Conservation (phyloP, 2,888 invertebrate genomes). For the Spisula solida region DNA sequence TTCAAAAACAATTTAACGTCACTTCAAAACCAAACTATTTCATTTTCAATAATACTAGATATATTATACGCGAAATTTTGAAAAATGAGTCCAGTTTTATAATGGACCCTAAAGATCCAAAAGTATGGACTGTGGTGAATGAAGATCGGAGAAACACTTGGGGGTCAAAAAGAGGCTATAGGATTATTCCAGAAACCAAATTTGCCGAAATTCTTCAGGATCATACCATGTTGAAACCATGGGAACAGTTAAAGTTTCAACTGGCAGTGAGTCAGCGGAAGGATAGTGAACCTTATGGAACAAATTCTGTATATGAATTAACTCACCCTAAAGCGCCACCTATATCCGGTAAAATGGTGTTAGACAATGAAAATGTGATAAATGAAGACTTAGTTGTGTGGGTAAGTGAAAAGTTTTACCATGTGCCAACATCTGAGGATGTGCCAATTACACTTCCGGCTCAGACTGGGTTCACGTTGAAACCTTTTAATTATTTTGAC, state of each 20-base stretch:
- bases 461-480: slow-evolving; percentile 63
- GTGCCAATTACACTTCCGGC: slow-evolving; percentile 69
- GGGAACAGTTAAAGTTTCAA: slow-evolving; percentile 66
- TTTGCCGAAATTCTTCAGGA: slow-evolving; percentile 43
- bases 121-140: slow-evolving; percentile 72
- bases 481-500: slow-evolving; percentile 74
- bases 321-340: slow-evolving; percentile 40
- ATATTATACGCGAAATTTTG: slow-evolving; percentile 54
- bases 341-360: slow-evolving; percentile 16
- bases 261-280: slow-evolving; percentile 67
- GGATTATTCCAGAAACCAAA: slow-evolving; percentile 53
- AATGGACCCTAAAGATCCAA: slow-evolving; percentile 54
- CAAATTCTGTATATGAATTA: slow-evolving; percentile 60
- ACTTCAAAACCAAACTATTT: slow-evolving; percentile 50
- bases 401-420: slow-evolving; percentile 65
- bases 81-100: slow-evolving; percentile 61
- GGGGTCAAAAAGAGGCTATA: slow-evolving; percentile 66
- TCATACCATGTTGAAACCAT: slow-evolving; percentile 52
- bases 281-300: slow-evolving; percentile 60
- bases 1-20: slow-evolving; percentile 50
- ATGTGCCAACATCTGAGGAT: slow-evolving; percentile 71
- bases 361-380: slow-evolving; percentile 64
- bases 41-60: slow-evolving; percentile 66
- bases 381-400: slow-evolving; percentile 70
- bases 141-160: slow-evolving; percentile 69